A percentile compares a stretch with the other conserved stretches of the same genome.
Evolutionary conservation across 2,888 invertebrate genomes (phyloP).

Genomic region (Bruchidius siliquastri): DNA sequence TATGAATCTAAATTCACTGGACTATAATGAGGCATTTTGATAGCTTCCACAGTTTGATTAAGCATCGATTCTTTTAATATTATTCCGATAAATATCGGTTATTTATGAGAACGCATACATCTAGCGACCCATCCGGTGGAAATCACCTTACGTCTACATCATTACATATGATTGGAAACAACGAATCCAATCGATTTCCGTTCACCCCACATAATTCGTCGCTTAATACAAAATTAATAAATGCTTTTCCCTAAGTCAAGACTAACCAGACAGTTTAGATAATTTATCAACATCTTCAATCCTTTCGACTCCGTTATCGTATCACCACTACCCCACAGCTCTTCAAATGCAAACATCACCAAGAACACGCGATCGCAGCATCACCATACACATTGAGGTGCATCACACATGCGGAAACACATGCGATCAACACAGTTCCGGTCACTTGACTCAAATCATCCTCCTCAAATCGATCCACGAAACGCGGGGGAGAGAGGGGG

Average conservation of each 20-base stretch:
- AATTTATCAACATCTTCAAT: background rate
- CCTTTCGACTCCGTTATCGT: background rate
- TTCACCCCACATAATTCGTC: background rate
- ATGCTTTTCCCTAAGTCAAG: background rate
- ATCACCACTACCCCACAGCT: background rate
- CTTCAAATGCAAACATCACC: background rate
- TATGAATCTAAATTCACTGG: too few relatives aligned
- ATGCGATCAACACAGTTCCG: background rate
- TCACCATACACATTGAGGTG: background rate
- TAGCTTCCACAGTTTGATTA: too few relatives aligned
- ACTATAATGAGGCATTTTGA: too few relatives aligned
- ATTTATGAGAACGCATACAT: background rate
- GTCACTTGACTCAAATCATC: background rate
- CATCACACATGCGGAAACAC: background rate
- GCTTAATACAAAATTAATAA: background rate
- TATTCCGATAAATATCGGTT: too few relatives aligned
- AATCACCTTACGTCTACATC: background rate
- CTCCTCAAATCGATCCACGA: background rate
- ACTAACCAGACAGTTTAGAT: background rate
- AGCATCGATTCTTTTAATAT: too few relatives aligned
- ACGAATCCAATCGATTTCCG: background rate
- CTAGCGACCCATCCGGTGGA: background rate
- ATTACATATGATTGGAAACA: background rate
- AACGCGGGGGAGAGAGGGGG: background rate
- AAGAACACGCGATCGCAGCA: background rate